phyloP scores from a whole-genome alignment of 2,797 vertebrate species.

The Ctenopoma multispine region DNA sequence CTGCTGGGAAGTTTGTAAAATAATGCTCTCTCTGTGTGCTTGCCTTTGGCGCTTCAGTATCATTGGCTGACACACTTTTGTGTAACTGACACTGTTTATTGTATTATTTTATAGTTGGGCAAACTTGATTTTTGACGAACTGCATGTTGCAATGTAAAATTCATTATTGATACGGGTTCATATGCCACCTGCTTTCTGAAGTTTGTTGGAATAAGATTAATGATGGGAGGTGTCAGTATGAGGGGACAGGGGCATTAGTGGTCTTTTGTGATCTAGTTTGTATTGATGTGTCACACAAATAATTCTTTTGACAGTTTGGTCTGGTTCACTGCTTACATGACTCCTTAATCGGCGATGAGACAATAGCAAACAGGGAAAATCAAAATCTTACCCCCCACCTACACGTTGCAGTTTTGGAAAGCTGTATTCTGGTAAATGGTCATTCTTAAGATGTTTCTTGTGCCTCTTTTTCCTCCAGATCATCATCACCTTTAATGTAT shows the following conservation, averaged over 20 bases:
- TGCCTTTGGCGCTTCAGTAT: conserved; percentile 74
- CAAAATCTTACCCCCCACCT: conserved; percentile 88
- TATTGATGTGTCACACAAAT: conserved; percentile 80
- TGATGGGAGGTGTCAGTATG: conserved; percentile 45
- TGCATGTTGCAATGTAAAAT: conserved; percentile 68
- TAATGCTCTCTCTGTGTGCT: conserved; percentile 80
- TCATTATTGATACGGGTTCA: conserved; percentile 63
- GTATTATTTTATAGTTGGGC: conserved; percentile 57
- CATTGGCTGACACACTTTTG: conserved; percentile 67
- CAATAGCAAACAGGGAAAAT: conserved; percentile 91
- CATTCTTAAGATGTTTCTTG: conserved; percentile 86
- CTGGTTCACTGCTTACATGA: conserved; percentile 92
- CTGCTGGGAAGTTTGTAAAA: conserved; percentile 73
- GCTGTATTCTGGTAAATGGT: conserved; percentile 92
- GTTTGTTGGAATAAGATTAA: conserved; percentile 43
- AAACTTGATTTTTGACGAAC: conserved; percentile 36
- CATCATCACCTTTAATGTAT: conserved; percentile 84
- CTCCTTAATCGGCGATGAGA: conserved; percentile 89
- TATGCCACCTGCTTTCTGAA: conserved; percentile 73
- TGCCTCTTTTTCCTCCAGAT: conserved; percentile 80
- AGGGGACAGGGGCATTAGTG: conserved; percentile 50
- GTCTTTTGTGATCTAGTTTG: conserved; percentile 70
- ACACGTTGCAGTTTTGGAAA: conserved; percentile 90
- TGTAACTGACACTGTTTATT: conserved; percentile 53
- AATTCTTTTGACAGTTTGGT: conserved; percentile 91